These are phyloP conservation scores for Drosophila basisetae DNA, from an alignment of 2,888 invertebrate genomes.

Conservation along the genomic window DNA sequence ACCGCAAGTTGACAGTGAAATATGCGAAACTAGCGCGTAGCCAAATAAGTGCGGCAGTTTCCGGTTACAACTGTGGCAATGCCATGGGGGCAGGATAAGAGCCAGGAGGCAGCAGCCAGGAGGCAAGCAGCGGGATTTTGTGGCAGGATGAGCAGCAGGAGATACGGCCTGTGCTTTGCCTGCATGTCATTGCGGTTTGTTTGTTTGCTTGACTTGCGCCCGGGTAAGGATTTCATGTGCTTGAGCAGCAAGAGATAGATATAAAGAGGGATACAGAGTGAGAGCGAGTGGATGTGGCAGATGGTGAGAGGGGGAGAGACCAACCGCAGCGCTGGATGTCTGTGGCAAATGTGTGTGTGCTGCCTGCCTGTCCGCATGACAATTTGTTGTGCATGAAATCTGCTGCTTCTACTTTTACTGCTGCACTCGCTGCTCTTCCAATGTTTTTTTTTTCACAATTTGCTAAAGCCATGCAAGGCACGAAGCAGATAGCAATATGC, in stretches of 20 bases:
- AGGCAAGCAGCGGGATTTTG: constrained; percentile 18
- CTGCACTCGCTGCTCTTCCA: constrained; percentile 46
- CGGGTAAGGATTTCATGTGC: constrained; percentile 79
- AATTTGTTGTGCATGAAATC: constrained; percentile 79
- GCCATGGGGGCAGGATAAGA: constrained; percentile 41
- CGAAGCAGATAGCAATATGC: constrained; percentile 45
- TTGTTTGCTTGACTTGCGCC: constrained; percentile 79
- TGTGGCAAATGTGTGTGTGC: constrained; percentile 51
- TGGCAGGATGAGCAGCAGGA: constrained; percentile 43
- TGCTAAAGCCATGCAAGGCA: constrained; percentile 76
- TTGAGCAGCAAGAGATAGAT: constrained; percentile 56
- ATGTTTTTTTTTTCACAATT: constrained; percentile 78
- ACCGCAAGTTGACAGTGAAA: constrained; percentile 80
- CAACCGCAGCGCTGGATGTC: constrained; percentile 67
- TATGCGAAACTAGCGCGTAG: constrained; percentile 80
- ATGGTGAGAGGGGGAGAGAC: constrained; percentile 37
- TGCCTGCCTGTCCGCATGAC: constrained; percentile 78
- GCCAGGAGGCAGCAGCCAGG: background rate
- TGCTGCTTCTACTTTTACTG: constrained; percentile 54
- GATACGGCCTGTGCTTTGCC: constrained; percentile 56
- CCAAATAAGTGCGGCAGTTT: constrained; percentile 80
- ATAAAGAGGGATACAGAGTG: constrained; percentile 8
- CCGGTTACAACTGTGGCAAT: constrained; percentile 79
- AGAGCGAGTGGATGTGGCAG: background rate
- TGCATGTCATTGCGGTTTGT: constrained; percentile 79